phyloP scores from a whole-genome alignment of 1,140 invertebrate genomes.

The Cephus cinctus region DNA sequence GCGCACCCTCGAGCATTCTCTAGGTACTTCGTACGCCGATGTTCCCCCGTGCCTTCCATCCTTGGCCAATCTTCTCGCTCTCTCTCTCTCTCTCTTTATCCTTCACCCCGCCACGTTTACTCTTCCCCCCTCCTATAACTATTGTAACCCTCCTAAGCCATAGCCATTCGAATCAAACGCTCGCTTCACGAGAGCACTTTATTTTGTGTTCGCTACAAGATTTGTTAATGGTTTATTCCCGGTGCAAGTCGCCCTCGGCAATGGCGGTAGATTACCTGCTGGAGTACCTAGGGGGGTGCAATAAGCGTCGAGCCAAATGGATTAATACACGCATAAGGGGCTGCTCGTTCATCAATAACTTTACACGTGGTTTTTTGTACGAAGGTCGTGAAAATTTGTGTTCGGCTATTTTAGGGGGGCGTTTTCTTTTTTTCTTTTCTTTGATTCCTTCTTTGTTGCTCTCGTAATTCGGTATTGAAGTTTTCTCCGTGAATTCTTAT shows the following conservation, averaged over 20 bases:
- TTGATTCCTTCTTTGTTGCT: no score
- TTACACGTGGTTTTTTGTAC: no score
- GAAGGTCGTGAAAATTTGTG: no score
- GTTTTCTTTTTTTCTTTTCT: no score
- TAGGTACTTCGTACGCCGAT: no score
- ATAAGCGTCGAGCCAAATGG: slow-evolving; percentile 29
- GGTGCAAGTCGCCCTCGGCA: slow-evolving; percentile 13
- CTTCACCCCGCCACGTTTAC: slow-evolving; percentile 8
- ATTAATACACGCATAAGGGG: slow-evolving; percentile 25
- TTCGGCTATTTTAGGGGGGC: no score
- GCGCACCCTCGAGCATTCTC: no score
- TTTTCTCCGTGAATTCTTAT: no score
- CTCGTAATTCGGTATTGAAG: no score
- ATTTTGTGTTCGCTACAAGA: slow-evolving; percentile 34
- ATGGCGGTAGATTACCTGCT: slow-evolving; percentile 26
- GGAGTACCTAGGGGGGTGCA: slow-evolving; percentile 19
- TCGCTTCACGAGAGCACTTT: slow-evolving; percentile 29
- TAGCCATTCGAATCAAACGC: slow-evolving; percentile 28
- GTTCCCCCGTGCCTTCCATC: no score
- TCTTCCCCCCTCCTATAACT: slow-evolving; percentile 7
- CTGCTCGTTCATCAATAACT: slow-evolving; percentile 19
- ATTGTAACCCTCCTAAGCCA: slow-evolving; percentile 5
- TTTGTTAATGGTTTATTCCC: slow-evolving; percentile 37
- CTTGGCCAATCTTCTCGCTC: no score
- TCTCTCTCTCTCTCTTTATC: slow-evolving; percentile 18